Base-by-base conservation (phyloP, 2,113 vertebrate genomes). In the Anoura caudifer region DNA sequence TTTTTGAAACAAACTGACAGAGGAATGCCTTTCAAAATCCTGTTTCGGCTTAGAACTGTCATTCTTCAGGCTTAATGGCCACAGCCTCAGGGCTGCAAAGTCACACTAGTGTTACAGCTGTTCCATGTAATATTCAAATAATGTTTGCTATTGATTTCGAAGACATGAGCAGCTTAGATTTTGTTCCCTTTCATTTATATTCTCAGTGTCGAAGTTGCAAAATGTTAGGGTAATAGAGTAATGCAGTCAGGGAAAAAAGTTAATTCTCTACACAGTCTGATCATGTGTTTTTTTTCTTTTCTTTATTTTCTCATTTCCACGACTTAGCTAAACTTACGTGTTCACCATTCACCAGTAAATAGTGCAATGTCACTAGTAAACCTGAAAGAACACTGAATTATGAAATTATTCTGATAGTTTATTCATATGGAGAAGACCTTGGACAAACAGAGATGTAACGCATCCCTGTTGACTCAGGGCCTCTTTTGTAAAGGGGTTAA, bases 11-110 rank as follows among this genome's bases (percentile, higher is more conserved):
- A 84, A 77, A 89, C 38, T 72, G 83, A 96, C 56, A 84, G 91
- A 24, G 67, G 92, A 96, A 93, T 95, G 84, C 31, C 52, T 96
- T 97, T 97, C 70, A 93, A 97, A 96, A 96, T 84, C 80, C 75
- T 90, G 26, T 72, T 89, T 90, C 89, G 86, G 85, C 52, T 91
- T 84, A 85, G 54, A 93, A 94, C 56, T 91, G 91, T 83, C 87
- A 86, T 97, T 97, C 91, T 96, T 96, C 70, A 92, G 33, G 47
- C 19, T 82, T 94, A 87, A 95, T 84, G 83, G 59, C 82, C 95
- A 9, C 38, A 97, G 70, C 69, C 52, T 22, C 47, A 92, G 93
- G 94, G 87, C 94, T 92, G 65, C 84, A 84, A 94, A 97, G 28
- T 96, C 73, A 95, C 70, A 79, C 86, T 87, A 43, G 63, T 50